These are phyloP conservation scores for Philereme vetulata DNA, from an alignment of 2,888 invertebrate species.

Conservation along the genomic window DNA sequence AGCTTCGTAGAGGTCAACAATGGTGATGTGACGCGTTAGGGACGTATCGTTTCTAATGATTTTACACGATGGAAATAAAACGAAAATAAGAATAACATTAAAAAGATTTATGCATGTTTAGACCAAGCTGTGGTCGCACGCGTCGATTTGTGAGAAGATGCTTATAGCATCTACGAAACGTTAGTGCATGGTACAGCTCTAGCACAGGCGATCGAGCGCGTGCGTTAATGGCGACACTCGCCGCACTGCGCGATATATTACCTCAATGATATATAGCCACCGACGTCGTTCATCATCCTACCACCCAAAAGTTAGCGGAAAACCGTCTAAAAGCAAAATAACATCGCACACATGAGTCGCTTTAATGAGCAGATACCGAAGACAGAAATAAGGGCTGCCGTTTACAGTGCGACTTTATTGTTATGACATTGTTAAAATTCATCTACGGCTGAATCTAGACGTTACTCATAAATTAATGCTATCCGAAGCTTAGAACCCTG, in stretches of 20 bases:
- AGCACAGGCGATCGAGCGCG: slow-evolving; percentile 73
- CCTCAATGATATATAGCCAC: slow-evolving; percentile 80
- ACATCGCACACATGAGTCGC: slow-evolving; percentile 61
- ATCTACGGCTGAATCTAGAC: slow-evolving; percentile 60
- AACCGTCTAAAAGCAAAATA: slow-evolving; percentile 71
- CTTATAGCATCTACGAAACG: slow-evolving; percentile 65
- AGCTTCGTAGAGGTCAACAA: slow-evolving; percentile 52
- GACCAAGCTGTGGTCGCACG: slow-evolving; percentile 71
- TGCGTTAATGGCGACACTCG: slow-evolving; percentile 83
- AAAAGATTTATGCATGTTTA: slow-evolving; percentile 79
- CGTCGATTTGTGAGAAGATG: slow-evolving; percentile 77
- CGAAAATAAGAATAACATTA: slow-evolving; percentile 78
- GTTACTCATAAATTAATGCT: slow-evolving; percentile 53
- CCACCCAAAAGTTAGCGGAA: slow-evolving; percentile 83
- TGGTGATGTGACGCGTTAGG: slow-evolving; percentile 39
- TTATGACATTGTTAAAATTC: slow-evolving; percentile 78
- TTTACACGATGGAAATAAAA: slow-evolving; percentile 70
- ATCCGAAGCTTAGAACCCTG: slow-evolving; percentile 30
- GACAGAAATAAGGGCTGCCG: slow-evolving; percentile 79
- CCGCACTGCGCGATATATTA: slow-evolving; percentile 79
- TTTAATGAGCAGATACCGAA: slow-evolving; percentile 81
- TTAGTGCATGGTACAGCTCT: slow-evolving; percentile 47
- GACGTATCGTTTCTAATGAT: slow-evolving; percentile 63
- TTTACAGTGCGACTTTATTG: slow-evolving; percentile 74
- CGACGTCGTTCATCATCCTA: slow-evolving; percentile 80